Conservation (phyloP, 2,113 vertebrate genomes). For the Cinclus cinclus region DNA sequence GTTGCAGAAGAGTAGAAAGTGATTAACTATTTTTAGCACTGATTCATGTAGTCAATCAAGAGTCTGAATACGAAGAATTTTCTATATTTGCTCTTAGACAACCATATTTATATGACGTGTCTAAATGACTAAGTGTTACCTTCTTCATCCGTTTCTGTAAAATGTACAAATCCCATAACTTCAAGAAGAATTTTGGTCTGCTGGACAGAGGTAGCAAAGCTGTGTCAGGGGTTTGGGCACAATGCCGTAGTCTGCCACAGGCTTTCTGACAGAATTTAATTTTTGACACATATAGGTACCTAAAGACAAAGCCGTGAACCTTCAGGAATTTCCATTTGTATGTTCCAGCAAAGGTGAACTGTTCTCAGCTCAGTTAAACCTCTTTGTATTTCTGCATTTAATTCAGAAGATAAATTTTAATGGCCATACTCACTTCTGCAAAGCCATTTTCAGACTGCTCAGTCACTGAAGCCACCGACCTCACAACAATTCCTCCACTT, state of each 20-base stretch:
- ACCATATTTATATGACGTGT: neutral
- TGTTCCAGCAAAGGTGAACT: neutral
- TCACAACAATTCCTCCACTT: neutral
- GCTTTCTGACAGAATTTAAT: neutral
- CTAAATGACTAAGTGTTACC: neutral
- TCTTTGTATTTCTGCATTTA: neutral
- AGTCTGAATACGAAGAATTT: neutral
- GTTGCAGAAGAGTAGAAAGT: conserved; percentile 24
- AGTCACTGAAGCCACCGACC: neutral
- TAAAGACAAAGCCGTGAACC: neutral
- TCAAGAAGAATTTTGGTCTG: neutral
- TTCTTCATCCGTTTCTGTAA: neutral
- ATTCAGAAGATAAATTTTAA: neutral
- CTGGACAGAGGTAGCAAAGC: neutral
- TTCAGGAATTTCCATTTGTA: neutral
- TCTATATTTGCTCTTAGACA: conserved; percentile 21
- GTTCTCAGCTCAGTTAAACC: neutral
- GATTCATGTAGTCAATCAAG: conserved; percentile 12
- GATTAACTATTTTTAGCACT: conserved; percentile 58
- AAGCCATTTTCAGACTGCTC: neutral
- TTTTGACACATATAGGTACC: neutral
- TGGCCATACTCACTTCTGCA: neutral
- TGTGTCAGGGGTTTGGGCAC: neutral
- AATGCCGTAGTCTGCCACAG: neutral
- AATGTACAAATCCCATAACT: neutral